Base-by-base conservation (phyloP, 2,797 vertebrate genomes). In the Anas bahamensis region DNA sequence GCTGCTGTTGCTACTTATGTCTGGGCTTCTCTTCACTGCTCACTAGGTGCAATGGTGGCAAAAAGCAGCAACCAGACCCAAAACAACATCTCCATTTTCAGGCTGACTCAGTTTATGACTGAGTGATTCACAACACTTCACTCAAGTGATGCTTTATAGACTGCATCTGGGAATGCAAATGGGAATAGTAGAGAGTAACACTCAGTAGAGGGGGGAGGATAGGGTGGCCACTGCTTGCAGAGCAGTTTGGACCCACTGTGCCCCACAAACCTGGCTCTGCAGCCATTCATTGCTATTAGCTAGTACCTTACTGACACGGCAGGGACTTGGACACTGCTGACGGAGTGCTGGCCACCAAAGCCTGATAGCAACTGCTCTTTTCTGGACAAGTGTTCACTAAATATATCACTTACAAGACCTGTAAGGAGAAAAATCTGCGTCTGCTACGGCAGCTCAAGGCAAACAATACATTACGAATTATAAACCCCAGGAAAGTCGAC, bases 61-160 rank as follows among this genome's bases (percentile, higher is more conserved):
- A 37, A 55, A 46, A 29, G 4, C 2, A 63, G 41, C 7, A 12
- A 13, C 42, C 26, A 24, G 18, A 55, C 31, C 13, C 59, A 83
- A 72, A 83, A 37, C 7, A 63, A 24, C 52, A 42, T 3, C 17
- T 1, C 9, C 17, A 1, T 10, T 85, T 41, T 57, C 65, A 28
- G 0, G 0, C 29, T 14, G 7, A 31, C 55, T 59, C 33, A 23
- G 4, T 4, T 17, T 12, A 18, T 21, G 23, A 24, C 10, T 0
- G 0, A 64, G 24, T 4, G 29, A 46, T 22, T 74, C 31, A 31
- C 5, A 39, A 10, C 22, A 35, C 50, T 33, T 76, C 41, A 7
- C 2, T 5, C 10, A 11, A 52, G 65, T 76, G 19, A n/a, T 18
- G 52, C 12, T 63, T 41, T 26, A 29, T 1, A 17, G 59, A 18